A percentile compares a stretch with the other conserved stretches of the same genome.
Evolutionary conservation across 2,797 vertebrate genomes (phyloP).

Genomic region (Tenualosa thibaudeaui): DNA sequence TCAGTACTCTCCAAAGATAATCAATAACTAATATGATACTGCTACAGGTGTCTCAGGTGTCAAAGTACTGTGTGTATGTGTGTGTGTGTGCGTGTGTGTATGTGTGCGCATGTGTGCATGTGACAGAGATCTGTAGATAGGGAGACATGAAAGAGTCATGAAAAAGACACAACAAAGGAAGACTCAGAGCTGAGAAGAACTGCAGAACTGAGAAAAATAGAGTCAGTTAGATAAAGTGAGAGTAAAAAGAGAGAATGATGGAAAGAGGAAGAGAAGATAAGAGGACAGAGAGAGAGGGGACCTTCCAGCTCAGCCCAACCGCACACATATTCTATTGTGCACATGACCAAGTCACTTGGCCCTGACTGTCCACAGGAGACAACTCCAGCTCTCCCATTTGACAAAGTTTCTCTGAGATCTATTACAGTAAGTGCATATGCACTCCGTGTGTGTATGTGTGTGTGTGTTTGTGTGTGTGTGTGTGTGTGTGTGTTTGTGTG

Average conservation of each 20-base stretch:
- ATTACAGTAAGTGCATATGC: no score
- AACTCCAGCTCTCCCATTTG: no score
- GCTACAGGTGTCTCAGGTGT: not conserved
- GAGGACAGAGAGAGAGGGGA: not conserved
- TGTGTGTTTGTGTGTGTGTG: no score
- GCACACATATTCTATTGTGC: slow-evolving; percentile 51
- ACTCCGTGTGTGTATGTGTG: no score
- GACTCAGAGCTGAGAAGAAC: not conserved
- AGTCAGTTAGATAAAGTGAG: not conserved
- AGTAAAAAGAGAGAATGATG: not conserved
- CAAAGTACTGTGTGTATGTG: not conserved
- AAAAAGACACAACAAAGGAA: not conserved
- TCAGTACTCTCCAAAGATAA: not conserved
- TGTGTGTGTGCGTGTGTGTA: not conserved
- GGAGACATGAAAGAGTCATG: not conserved
- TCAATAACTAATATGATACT: not conserved
- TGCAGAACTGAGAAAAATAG: not conserved
- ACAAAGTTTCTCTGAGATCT: no score
- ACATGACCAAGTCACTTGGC: slow-evolving; percentile 56
- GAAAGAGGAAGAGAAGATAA: not conserved
- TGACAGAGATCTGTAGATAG: not conserved
- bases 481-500: no score
- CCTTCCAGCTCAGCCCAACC: slow-evolving; percentile 60
- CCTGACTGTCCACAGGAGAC: no score
- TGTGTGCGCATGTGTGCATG: no score